Conservation (phyloP, 1,140 invertebrate species). For the Xylocopa sonorina region DNA sequence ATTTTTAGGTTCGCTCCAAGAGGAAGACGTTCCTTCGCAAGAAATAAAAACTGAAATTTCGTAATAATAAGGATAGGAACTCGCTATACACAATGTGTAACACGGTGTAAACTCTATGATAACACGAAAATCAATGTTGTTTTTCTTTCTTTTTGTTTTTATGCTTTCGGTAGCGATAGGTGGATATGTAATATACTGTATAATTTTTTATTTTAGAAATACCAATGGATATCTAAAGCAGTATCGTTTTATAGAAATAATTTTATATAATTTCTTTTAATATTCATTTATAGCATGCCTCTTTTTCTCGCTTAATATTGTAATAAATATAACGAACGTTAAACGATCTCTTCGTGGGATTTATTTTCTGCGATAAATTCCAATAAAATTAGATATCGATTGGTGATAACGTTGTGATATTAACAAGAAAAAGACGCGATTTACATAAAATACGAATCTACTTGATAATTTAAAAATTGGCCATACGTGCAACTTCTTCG, state of each 20-base stretch:
- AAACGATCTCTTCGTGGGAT: background rate
- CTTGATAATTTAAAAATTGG: background rate
- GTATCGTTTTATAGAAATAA: background rate
- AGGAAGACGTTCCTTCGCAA: conserved; percentile 3
- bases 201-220: conserved; percentile 6
- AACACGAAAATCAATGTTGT: too few species aligned
- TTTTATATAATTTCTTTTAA: background rate
- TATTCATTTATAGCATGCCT: background rate
- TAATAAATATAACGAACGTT: too few species aligned
- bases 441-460: conserved; percentile 65
- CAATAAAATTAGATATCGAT: conserved; percentile 26
- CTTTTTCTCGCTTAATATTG: background rate
- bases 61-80: conserved; percentile 16
- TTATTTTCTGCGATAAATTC: background rate
- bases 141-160: too few species aligned
- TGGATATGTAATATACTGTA: background rate
- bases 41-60: conserved; percentile 65
- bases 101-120: too few species aligned
- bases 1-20: background rate
- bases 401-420: conserved; percentile 74
- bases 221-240: conserved; percentile 22
- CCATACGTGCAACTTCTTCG: background rate
- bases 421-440: conserved; percentile 70
- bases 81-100: too few species aligned
- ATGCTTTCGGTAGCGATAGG: too few species aligned